Evolutionary conservation across 2,888 invertebrate genomes (phyloP).

Genomic region (Torymus aiolomorphi): DNA sequence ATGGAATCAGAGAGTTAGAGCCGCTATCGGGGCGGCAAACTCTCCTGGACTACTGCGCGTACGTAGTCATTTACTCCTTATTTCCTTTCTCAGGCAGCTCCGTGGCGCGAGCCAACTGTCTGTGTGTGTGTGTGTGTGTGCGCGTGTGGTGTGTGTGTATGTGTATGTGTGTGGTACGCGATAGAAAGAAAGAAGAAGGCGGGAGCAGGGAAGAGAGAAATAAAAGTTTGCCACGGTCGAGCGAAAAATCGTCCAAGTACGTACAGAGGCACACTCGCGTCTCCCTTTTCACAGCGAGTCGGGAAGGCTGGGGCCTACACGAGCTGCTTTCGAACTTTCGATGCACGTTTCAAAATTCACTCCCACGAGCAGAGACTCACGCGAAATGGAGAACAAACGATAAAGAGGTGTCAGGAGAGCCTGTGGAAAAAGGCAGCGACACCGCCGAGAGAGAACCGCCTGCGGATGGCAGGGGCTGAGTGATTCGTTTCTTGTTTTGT

Average conservation of each 20-base stretch:
- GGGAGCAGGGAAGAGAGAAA: constrained; percentile 61
- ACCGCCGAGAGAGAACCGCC: not conserved
- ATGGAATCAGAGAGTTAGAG: constrained; percentile 7
- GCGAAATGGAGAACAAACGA: constrained; percentile 8
- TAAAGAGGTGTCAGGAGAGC: no score
- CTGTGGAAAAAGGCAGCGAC: not conserved
- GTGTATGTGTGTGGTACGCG: no score
- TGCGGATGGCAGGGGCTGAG: constrained; percentile 32
- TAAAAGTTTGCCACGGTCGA: constrained; percentile 67
- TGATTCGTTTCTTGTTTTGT: constrained; percentile 50
- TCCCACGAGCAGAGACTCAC: constrained; percentile 2
- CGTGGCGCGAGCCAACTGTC: no score
- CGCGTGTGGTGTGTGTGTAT: no score
- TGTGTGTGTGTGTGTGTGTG: no score
- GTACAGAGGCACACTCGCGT: constrained; percentile 43
- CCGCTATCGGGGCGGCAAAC: no score
- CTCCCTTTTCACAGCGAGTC: constrained; percentile 64
- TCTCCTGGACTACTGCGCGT: no score
- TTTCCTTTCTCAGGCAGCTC: not conserved
- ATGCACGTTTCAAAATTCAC: constrained; percentile 68
- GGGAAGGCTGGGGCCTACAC: constrained; percentile 61
- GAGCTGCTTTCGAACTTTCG: constrained; percentile 67
- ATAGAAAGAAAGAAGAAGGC: constrained; percentile 42
- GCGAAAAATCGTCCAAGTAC: constrained; percentile 67
- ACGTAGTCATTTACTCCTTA: no score